Conservation (phyloP, 2,888 invertebrate genomes). For the Hipparchia semele region DNA sequence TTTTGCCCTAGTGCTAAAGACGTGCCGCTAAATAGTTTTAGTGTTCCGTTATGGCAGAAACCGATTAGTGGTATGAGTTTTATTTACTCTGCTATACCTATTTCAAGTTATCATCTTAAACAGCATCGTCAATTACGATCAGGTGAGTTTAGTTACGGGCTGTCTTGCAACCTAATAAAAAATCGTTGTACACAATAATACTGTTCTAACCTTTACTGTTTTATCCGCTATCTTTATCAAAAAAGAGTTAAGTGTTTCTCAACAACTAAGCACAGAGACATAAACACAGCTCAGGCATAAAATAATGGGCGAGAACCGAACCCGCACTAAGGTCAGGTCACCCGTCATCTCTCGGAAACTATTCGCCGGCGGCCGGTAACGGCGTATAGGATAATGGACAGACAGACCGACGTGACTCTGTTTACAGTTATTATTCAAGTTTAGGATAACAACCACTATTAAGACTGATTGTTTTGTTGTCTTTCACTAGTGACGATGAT, state of each 20-base stretch:
- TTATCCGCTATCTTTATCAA: not conserved
- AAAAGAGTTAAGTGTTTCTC: not conserved
- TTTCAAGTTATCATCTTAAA: too few species aligned
- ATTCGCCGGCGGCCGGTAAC: slow-evolving; percentile 42
- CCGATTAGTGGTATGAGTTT: too few species aligned
- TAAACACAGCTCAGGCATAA: slow-evolving; percentile 27
- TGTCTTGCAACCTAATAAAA: too few species aligned
- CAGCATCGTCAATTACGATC: too few species aligned
- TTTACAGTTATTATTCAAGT: slow-evolving; percentile 22
- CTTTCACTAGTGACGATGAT: not conserved
- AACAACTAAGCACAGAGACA: slow-evolving; percentile 17
- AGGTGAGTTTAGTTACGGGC: too few species aligned
- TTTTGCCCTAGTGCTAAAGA: too few species aligned
- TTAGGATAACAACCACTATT: slow-evolving; percentile 17
- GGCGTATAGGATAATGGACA: slow-evolving; percentile 39
- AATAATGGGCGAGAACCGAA: slow-evolving; percentile 28
- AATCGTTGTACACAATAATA: too few species aligned
- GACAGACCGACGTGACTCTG: slow-evolving; percentile 29
- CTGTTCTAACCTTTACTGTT: too few species aligned
- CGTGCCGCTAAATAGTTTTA: too few species aligned
- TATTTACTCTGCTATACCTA: too few species aligned
- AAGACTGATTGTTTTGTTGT: slow-evolving; percentile 17
- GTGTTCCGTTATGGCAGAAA: too few species aligned
- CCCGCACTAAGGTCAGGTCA: slow-evolving; percentile 41
- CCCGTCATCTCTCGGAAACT: slow-evolving; percentile 41